Conservation (phyloP, 2,888 invertebrate species). For the Caenorhabditis sp. region DNA sequence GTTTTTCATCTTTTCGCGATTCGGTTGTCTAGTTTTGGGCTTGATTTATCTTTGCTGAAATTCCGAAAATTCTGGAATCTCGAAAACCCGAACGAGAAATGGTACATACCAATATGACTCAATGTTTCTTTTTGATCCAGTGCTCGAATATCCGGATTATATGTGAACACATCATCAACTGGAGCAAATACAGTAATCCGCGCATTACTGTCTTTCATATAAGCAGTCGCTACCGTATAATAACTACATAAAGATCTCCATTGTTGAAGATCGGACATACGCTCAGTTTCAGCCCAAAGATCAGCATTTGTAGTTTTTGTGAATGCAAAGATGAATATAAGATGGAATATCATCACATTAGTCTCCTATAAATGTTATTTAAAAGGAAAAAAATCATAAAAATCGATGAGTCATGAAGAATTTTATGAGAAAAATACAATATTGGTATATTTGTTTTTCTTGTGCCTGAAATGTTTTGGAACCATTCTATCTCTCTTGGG, state of each 20-base stretch:
- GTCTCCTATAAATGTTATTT: no score
- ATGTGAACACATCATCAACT: constrained; percentile 71
- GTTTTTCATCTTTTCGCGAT: no score
- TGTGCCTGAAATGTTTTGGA: no score
- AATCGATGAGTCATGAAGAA: no score
- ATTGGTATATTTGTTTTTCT: no score
- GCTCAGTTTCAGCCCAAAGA: constrained; percentile 68
- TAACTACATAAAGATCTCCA: constrained; percentile 67
- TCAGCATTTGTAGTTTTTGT: constrained; percentile 30
- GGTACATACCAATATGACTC: constrained; percentile 66
- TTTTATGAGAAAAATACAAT: no score
- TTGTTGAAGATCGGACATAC: constrained; percentile 68
- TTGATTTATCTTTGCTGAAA: background rate
- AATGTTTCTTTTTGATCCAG: constrained; percentile 69
- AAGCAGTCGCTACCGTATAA: constrained; percentile 67
- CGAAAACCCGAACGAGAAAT: background rate
- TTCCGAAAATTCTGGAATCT: background rate
- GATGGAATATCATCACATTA: no score
- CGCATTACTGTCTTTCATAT: constrained; percentile 70
- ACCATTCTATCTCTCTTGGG: no score
- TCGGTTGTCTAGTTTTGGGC: background rate
- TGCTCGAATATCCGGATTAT: constrained; percentile 70
- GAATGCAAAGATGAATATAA: background rate
- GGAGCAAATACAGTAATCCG: constrained; percentile 67
- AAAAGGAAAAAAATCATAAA: no score